These are phyloP conservation scores for Muscicapa striata DNA, from an alignment of 2,797 vertebrate genomes.

Conservation along the genomic window DNA sequence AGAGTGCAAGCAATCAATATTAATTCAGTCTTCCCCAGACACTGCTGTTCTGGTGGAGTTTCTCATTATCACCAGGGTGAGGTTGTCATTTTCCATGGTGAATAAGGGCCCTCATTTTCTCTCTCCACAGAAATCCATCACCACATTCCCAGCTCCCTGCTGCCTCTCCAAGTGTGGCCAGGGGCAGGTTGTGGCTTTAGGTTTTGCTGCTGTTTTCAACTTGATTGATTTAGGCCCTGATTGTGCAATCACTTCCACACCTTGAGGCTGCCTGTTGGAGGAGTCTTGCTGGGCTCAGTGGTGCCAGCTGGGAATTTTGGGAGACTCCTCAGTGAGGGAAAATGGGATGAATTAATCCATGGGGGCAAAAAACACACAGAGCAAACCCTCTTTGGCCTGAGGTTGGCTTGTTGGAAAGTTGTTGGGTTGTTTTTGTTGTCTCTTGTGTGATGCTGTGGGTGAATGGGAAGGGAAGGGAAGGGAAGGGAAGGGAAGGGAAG, in stretches of 20 bases:
- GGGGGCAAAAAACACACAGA: neutral
- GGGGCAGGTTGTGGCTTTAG: neutral
- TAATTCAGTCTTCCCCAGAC: neutral
- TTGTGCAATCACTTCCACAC: neutral
- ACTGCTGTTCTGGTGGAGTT: slow-evolving; percentile 1
- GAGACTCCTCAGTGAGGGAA: neutral
- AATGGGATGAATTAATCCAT: neutral
- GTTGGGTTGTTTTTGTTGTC: neutral
- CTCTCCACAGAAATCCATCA: slow-evolving; percentile 4
- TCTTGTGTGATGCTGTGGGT: neutral
- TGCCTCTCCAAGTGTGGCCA: neutral
- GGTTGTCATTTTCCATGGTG: neutral
- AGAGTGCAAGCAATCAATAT: slow-evolving; percentile 11
- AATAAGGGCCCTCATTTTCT: neutral
- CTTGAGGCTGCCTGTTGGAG: neutral
- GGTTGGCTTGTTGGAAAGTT: neutral
- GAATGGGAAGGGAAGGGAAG: neutral
- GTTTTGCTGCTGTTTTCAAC: neutral
- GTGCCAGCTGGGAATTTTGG: neutral
- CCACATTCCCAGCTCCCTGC: neutral
- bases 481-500: no score
- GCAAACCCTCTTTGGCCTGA: neutral
- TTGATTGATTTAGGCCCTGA: neutral
- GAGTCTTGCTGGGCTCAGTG: neutral
- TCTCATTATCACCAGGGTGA: neutral